Percentiles rank a stretch among this genome's conserved stretches.
Evolutionary conservation across 2,113 vertebrate genomes (phyloP).

Genomic region (Hippolais icterina): DNA sequence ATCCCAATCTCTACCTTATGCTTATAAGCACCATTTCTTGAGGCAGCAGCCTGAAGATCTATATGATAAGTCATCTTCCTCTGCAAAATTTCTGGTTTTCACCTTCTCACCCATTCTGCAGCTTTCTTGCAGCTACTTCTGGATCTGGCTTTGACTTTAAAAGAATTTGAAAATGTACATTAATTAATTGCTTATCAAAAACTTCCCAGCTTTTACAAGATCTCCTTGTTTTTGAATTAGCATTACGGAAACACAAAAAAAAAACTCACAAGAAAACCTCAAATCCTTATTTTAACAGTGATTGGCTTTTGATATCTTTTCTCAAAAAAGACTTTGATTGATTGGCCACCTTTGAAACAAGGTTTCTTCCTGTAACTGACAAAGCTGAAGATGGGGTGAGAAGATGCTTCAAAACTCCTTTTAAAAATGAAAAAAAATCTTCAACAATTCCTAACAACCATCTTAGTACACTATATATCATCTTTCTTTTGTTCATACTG

Average conservation of each 20-base stretch:
- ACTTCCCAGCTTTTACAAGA: neutral
- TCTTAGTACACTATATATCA: neutral
- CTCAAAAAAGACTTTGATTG: neutral
- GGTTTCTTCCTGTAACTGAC: neutral
- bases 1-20: neutral
- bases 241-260: neutral
- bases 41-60: neutral
- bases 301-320: neutral
- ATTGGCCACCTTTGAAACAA: neutral
- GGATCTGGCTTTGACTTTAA: neutral
- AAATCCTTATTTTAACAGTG: neutral
- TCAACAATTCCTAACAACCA: neutral
- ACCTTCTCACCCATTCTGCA: neutral
- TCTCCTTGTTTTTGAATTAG: neutral
- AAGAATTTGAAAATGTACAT: neutral
- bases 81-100: neutral
- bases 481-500: neutral
- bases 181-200: neutral
- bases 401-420: neutral
- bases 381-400: neutral
- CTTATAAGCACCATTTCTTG: neutral
- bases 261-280: accelerated
- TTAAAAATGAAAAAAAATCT: neutral
- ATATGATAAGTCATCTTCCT: accelerated
- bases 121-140: neutral